phyloP scores from a whole-genome alignment of 2,797 vertebrate species.

The Schizopygopsis pylzovi region DNA sequence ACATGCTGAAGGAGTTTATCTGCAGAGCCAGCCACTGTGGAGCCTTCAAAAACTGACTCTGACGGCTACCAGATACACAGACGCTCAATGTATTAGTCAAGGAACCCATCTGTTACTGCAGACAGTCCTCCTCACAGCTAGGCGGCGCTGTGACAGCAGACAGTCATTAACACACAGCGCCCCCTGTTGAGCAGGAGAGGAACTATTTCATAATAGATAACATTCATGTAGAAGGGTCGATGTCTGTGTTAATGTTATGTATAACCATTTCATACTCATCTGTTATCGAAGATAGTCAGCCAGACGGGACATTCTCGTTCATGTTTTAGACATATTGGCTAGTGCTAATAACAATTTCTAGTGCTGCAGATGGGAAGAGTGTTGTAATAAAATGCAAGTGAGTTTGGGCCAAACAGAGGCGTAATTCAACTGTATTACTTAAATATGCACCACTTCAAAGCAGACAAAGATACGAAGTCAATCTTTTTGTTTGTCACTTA shows the following conservation, averaged over 20 bases:
- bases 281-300: neutral
- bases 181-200: neutral
- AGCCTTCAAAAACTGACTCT: constrained; percentile 94
- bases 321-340: neutral
- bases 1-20: constrained; percentile 97
- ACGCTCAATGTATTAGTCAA: neutral
- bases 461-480: neutral
- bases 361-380: neutral
- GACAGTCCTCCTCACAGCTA: constrained; percentile 35
- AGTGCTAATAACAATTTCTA: neutral
- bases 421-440: neutral
- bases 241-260: neutral
- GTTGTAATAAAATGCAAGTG: neutral
- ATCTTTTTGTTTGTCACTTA: neutral
- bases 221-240: neutral
- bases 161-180: neutral
- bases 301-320: neutral
- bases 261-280: neutral
- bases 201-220: neutral
- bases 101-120: constrained; percentile 25
- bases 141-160: constrained; percentile 23
- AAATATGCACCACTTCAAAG: neutral
- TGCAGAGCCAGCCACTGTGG: constrained; percentile 96
- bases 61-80: neutral
- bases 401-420: neutral